Evolutionary conservation across 2,797 vertebrate species (phyloP).

Genomic region (Hyperoplus lanceolatus): DNA sequence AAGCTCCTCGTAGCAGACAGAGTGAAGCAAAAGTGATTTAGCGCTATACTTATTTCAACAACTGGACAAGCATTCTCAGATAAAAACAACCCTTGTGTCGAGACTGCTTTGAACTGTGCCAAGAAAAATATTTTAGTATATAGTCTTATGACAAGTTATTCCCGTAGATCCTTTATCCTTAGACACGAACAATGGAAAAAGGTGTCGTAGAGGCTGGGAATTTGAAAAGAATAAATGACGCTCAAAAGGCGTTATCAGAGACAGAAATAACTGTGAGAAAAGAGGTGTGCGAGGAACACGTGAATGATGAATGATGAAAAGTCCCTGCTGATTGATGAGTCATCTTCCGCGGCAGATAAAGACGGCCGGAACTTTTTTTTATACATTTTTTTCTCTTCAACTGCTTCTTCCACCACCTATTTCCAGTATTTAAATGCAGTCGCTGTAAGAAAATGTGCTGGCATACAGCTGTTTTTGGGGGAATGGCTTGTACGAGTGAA

Average conservation of each 20-base stretch:
- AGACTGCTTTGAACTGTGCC: background rate
- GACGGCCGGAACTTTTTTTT: slow-evolving; percentile 61
- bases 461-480: slow-evolving; percentile 45
- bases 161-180: background rate
- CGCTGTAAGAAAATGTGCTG: slow-evolving; percentile 31
- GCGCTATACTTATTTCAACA: slow-evolving; percentile 5
- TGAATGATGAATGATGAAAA: slow-evolving; percentile 58
- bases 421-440: slow-evolving; percentile 49
- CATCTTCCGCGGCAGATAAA: slow-evolving; percentile 57
- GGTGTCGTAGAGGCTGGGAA: background rate
- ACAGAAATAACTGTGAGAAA: slow-evolving; percentile 42
- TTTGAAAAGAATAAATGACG: background rate
- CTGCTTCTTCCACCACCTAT: slow-evolving; percentile 16
- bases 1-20: too few species aligned
- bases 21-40: too few species aligned
- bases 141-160: background rate
- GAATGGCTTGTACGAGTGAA: slow-evolving; percentile 32
- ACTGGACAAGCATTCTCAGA: background rate
- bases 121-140: background rate
- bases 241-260: slow-evolving; percentile 29
- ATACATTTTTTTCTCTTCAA: background rate
- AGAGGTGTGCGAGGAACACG: slow-evolving; percentile 40
- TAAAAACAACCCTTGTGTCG: background rate
- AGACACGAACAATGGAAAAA: slow-evolving; percentile 15
- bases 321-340: slow-evolving; percentile 65